Percentiles rank a stretch among this genome's conserved stretches.
These are phyloP conservation scores for Trogon surrucura DNA, from an alignment of 2,113 vertebrate genomes.

Conservation along the genomic window DNA sequence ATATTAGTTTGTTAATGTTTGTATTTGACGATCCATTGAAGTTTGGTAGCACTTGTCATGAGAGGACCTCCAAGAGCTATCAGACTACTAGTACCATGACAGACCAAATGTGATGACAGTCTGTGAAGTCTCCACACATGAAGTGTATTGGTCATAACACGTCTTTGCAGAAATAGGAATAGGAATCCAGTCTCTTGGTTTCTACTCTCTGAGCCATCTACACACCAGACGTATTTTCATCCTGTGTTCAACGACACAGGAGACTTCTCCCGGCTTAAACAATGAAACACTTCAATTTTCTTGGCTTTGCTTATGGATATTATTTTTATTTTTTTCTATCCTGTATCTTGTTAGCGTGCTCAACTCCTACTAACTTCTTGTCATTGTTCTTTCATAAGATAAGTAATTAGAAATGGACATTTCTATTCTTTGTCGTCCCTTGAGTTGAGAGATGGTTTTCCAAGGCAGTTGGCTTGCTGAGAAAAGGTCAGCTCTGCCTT, in stretches of 20 bases:
- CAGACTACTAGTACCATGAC: background rate
- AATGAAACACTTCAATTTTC: background rate
- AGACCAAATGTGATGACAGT: background rate
- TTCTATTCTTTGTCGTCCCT: background rate
- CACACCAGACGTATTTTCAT: background rate
- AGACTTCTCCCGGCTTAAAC: background rate
- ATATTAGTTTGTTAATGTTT: background rate
- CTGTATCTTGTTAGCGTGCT: background rate
- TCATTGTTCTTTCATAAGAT: slow-evolving; percentile 23
- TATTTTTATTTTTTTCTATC: background rate
- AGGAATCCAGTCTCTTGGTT: background rate
- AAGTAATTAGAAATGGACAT: background rate
- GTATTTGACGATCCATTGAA: background rate
- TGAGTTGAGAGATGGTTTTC: slow-evolving; percentile 1
- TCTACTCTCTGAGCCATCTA: background rate
- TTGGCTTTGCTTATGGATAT: background rate
- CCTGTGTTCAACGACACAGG: background rate
- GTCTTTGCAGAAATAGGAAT: background rate
- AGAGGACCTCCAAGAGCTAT: background rate
- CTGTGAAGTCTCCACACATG: background rate
- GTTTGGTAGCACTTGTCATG: background rate
- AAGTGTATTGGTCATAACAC: background rate
- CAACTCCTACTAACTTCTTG: slow-evolving; percentile 22
- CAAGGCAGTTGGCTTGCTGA: slow-evolving; percentile 11
- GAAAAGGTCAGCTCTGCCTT: background rate